A percentile compares a stretch with the other conserved stretches of the same genome.
These are phyloP conservation scores for Pelobates cultripes DNA, from an alignment of 2,797 vertebrate species.

Conservation along the genomic window DNA sequence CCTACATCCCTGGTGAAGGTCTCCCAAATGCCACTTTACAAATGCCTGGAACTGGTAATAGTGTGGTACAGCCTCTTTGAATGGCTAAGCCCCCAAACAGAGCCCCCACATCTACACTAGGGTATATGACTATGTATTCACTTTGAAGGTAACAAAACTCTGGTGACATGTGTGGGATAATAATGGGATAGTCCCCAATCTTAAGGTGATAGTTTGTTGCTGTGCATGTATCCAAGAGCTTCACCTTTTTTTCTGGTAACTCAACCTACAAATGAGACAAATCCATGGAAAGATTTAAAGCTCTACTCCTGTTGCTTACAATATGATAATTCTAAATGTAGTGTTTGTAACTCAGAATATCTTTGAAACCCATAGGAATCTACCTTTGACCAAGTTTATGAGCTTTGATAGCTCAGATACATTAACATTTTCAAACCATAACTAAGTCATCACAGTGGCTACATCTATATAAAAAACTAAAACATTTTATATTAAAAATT, in stretches of 20 bases:
- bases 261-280: neutral
- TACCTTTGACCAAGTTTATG: no score
- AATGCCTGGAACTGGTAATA: neutral
- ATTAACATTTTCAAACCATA: no score
- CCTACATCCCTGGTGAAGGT: neutral
- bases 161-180: slow-evolving; percentile 13
- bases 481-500: no score
- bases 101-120: slow-evolving; percentile 1
- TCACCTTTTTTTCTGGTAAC: neutral
- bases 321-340: no score
- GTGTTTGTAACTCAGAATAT: no score
- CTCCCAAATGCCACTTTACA: slow-evolving; percentile 14
- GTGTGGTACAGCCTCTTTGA: neutral
- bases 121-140: neutral
- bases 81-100: slow-evolving; percentile 1
- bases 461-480: no score
- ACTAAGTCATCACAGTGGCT: no score
- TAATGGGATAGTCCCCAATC: neutral
- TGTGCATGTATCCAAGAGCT: slow-evolving; percentile 14
- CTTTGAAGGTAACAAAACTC: slow-evolving; percentile 1
- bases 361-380: no score
- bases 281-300: no score
- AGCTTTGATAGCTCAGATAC: no score
- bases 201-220: slow-evolving; percentile 3
- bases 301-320: no score